Evolutionary conservation across 2,888 invertebrate species (phyloP).

Genomic region (Ennomos erosarius): DNA sequence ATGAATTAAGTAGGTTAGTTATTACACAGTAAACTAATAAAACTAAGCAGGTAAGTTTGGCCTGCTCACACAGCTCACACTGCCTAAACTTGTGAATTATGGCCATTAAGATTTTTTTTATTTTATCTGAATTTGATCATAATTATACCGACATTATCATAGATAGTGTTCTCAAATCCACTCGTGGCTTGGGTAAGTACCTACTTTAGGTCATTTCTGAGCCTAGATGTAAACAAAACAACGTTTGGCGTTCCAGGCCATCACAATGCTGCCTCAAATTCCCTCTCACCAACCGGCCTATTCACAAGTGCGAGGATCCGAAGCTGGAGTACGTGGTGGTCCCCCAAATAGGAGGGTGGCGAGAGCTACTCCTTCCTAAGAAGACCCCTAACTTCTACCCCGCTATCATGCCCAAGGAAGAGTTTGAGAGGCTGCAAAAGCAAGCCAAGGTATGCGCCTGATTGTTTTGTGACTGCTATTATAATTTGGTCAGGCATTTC

Average conservation of each 20-base stretch:
- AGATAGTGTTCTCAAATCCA: too few species aligned
- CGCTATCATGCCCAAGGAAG: constrained; percentile 84
- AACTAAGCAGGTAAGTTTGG: too few species aligned
- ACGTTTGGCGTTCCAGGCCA: constrained; percentile 58
- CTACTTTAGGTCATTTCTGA: too few species aligned
- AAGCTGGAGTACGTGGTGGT: constrained; percentile 59
- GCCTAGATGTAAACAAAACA: background rate
- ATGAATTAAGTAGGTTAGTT: too few species aligned
- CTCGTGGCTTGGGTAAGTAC: too few species aligned
- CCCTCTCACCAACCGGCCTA: constrained; percentile 66
- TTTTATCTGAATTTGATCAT: too few species aligned
- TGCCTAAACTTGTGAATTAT: too few species aligned
- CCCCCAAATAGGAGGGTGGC: constrained; percentile 69
- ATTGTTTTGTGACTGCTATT: background rate
- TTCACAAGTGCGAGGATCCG: constrained; percentile 74
- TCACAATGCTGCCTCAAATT: constrained; percentile 76
- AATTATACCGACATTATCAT: too few species aligned
- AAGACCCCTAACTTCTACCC: constrained; percentile 81
- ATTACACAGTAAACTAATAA: too few species aligned
- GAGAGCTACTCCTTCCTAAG: constrained; percentile 81
- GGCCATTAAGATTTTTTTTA: too few species aligned
- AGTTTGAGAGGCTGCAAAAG: constrained; percentile 85
- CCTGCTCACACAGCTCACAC: too few species aligned
- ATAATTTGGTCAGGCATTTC: background rate
- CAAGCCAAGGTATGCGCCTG: constrained; percentile 80